phyloP scores from a whole-genome alignment of 2,888 invertebrate species.

The Hemistola chrysoprasaria region DNA sequence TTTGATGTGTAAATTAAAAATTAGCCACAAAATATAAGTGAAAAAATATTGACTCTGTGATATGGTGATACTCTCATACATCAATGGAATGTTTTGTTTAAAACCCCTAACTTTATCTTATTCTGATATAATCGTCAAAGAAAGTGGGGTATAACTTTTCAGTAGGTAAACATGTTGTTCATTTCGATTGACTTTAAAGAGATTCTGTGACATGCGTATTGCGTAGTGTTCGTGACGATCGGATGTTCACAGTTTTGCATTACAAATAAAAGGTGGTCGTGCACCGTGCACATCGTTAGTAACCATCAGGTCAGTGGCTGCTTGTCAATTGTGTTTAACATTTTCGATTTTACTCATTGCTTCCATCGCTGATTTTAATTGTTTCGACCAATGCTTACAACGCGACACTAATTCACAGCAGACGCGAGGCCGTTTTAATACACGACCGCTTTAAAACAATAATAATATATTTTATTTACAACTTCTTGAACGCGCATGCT shows the following conservation, averaged over 20 bases:
- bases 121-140: conserved; percentile 24
- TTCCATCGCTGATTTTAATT: conserved; percentile 43
- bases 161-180: background rate
- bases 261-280: conserved; percentile 59
- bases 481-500: conserved; percentile 37
- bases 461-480: conserved; percentile 44
- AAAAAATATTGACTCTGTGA: no score
- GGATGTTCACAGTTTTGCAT: conserved; percentile 68
- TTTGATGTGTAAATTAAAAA: conserved; percentile 24
- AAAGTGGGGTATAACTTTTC: conserved; percentile 12
- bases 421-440: conserved; percentile 41
- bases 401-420: conserved; percentile 30
- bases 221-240: conserved; percentile 45
- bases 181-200: conserved; percentile 4
- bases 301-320: conserved; percentile 48
- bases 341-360: conserved; percentile 56
- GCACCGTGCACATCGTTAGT: conserved; percentile 42
- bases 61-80: conserved; percentile 4
- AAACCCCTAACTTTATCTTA: no score
- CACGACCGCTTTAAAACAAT: conserved; percentile 35
- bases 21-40: no score
- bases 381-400: conserved; percentile 38
- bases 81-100: no score
- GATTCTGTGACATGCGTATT: conserved; percentile 12
- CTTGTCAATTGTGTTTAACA: conserved; percentile 49